phyloP scores from a whole-genome alignment of 1,140 invertebrate genomes.

The Protaetia brevitarsis region DNA sequence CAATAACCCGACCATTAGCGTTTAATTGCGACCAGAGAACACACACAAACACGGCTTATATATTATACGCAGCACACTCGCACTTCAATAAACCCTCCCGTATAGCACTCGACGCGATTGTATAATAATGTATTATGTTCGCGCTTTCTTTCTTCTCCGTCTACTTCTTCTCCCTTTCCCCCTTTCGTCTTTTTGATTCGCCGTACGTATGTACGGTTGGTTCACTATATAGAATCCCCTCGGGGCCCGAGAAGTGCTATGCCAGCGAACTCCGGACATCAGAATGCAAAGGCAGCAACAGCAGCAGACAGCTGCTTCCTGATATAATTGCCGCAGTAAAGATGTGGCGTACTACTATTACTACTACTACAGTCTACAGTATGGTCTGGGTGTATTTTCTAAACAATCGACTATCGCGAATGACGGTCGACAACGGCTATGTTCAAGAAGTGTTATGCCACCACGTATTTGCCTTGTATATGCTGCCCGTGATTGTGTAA shows the following conservation, averaged over 20 bases:
- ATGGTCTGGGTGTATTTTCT: neutral
- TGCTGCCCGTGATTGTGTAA: too few species aligned
- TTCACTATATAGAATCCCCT: too few species aligned
- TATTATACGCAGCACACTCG: neutral
- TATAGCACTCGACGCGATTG: neutral
- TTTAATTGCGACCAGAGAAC: neutral
- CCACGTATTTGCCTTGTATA: too few species aligned
- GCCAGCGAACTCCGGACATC: neutral
- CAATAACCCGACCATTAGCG: neutral
- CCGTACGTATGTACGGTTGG: neutral
- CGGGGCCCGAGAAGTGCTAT: neutral
- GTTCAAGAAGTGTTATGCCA: too few species aligned
- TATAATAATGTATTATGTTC: constrained; percentile 2
- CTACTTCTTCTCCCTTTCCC: neutral
- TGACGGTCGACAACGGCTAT: neutral
- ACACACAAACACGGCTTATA: neutral
- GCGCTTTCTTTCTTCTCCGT: neutral
- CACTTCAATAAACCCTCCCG: neutral
- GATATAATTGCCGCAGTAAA: neutral
- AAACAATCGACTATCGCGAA: neutral
- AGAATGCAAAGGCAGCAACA: neutral
- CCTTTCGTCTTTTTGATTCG: neutral
- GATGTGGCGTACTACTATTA: neutral
- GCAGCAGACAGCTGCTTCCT: constrained; percentile 1
- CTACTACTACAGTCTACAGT: neutral